These are phyloP conservation scores for Phyllostomus discolor DNA, from an alignment of 2,113 vertebrate genomes.

Conservation along the genomic window DNA sequence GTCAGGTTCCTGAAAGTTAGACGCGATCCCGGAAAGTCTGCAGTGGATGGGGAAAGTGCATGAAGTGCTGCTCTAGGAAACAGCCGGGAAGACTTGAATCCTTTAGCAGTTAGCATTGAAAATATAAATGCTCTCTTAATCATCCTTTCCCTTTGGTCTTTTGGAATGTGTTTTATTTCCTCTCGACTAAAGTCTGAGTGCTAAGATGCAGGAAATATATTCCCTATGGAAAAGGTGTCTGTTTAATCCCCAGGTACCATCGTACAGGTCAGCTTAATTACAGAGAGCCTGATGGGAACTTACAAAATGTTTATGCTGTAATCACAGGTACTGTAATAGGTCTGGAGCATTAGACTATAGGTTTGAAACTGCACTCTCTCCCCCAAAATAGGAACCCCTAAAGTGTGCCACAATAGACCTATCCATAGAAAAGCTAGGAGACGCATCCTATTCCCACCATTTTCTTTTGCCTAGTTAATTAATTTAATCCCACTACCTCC, in stretches of 20 bases:
- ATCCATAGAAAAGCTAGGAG: not conserved
- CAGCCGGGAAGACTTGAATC: not conserved
- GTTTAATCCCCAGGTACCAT: not conserved
- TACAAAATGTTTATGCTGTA: no score
- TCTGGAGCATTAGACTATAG: no score
- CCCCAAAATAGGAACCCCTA: no score
- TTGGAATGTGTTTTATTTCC: conserved; percentile 12
- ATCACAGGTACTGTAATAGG: no score
- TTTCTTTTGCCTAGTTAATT: conserved; percentile 21
- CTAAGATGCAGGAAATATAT: not conserved
- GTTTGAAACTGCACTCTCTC: no score
- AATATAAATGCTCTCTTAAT: not conserved
- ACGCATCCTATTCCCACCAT: not conserved
- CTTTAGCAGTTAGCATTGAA: not conserved
- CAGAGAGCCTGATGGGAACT: no score
- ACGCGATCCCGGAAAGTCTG: not conserved
- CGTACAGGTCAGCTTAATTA: no score
- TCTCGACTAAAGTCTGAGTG: not conserved
- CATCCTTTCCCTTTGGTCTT: not conserved
- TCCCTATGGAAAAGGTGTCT: not conserved
- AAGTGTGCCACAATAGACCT: no score
- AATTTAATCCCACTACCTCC: not conserved
- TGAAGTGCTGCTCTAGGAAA: not conserved
- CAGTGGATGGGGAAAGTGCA: not conserved
- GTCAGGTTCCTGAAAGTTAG: not conserved